phyloP scores from a whole-genome alignment of 2,888 invertebrate genomes.

The Catocala fraxini region DNA sequence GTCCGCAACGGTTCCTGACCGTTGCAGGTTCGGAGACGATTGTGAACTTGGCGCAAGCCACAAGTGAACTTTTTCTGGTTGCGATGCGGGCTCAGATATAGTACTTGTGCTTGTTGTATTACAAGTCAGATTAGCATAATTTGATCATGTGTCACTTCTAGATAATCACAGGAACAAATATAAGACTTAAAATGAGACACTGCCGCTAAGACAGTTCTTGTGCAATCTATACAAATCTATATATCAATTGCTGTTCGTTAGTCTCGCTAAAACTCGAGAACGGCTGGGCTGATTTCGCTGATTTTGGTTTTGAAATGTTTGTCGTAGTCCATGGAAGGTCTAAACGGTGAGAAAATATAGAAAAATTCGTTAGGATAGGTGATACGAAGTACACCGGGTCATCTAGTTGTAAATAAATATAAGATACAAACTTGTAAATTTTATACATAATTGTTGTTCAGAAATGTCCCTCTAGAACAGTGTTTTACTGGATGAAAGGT shows the following conservation, averaged over 20 bases:
- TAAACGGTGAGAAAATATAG: too few species aligned
- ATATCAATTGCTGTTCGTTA: too few species aligned
- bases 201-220: constrained; percentile 25
- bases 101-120: constrained; percentile 18
- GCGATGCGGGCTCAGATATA: neutral
- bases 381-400: too few species aligned
- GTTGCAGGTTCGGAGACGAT: constrained; percentile 23
- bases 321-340: too few species aligned
- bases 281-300: too few species aligned
- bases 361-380: too few species aligned
- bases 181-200: constrained; percentile 22
- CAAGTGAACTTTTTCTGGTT: constrained; percentile 21
- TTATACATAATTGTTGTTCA: constrained; percentile 25
- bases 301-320: too few species aligned
- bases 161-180: constrained; percentile 32
- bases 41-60: constrained; percentile 34
- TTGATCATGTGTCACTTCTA: constrained; percentile 10
- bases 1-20: constrained; percentile 56
- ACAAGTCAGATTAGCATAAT: constrained; percentile 13
- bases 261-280: too few species aligned
- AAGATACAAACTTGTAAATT: constrained; percentile 30
- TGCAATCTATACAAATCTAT: too few species aligned
- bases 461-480: too few species aligned
- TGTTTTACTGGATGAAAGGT: too few species aligned
- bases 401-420: constrained; percentile 41